These are phyloP conservation scores for Strix uralensis DNA, from an alignment of 2,113 vertebrate genomes.

Conservation along the genomic window DNA sequence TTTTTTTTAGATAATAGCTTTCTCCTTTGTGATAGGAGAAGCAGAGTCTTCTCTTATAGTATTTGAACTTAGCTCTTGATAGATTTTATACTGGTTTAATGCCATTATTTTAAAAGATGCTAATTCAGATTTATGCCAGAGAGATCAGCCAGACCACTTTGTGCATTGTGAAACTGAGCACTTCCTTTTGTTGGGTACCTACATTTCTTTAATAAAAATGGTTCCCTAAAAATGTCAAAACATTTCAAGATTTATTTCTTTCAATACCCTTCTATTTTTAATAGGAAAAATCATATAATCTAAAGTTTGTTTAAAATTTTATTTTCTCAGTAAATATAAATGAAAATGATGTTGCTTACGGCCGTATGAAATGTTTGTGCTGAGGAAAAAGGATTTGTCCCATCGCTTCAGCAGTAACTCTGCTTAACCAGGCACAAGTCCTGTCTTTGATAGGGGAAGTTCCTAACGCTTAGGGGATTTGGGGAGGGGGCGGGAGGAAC, in stretches of 20 bases:
- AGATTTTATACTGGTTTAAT: not conserved
- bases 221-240: constrained; percentile 29
- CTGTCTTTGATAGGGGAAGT: not conserved
- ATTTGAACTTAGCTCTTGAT: not conserved
- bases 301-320: constrained; percentile 16
- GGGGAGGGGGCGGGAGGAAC: not conserved
- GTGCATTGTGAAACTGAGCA: constrained; percentile 30
- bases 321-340: constrained; percentile 14
- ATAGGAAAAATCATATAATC: constrained; percentile 9
- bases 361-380: constrained; percentile 16
- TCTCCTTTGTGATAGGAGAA: not conserved
- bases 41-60: not conserved
- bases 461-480: not conserved
- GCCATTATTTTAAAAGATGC: not conserved
- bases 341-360: not conserved
- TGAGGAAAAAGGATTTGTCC: not conserved
- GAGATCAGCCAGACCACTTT: not conserved
- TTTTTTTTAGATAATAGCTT: not conserved
- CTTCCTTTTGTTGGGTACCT: constrained; percentile 31
- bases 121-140: constrained; percentile 5
- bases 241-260: constrained; percentile 26
- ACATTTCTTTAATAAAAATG: constrained; percentile 42
- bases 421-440: not conserved
- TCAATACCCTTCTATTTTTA: constrained; percentile 4
- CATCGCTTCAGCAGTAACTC: not conserved